Base-by-base conservation (phyloP, 1,140 invertebrate species). In the Papilio dardanus region DNA sequence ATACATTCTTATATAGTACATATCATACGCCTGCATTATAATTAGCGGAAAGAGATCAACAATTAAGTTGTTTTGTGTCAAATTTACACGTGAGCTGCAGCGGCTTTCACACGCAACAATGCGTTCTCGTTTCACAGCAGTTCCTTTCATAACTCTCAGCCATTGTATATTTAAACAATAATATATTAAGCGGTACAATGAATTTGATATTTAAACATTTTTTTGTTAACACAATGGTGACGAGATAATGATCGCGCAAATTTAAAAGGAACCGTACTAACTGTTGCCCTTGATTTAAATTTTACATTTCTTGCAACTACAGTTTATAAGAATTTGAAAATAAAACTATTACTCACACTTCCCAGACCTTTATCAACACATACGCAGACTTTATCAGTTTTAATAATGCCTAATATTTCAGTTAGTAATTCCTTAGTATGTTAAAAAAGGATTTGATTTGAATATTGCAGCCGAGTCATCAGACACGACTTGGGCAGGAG, bases 401-500 rank as follows among this genome's bases (percentile, higher is more conserved):
- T n/a, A n/a, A n/a, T n/a, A n/a, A n/a, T n/a, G n/a, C n/a, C n/a
- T n/a, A n/a, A n/a, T n/a, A n/a, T n/a, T n/a, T n/a, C n/a, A n/a
- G n/a, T n/a, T n/a, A n/a, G 21, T 46, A 19, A 5, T 3, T 50
- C n/a, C 2, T 0, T 16, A 46, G 16, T 46, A 19, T 46, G 42
- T 46, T 1, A 1, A n/a, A 46, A 46, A 4, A 46, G n/a, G 16
- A 40, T 40, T 21, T 68, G 28, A 30, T 65, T 50, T 68, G 5
- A 69, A 21, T 33, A 19, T 80, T 76, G 54, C 81, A 92, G 93
- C 91, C 62, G 92, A 92, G 73, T 93, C 90, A 33, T 87, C 90
- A 33, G 92, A 92, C 77, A 84, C 83, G 58, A 83, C 83, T 24
- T 92, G 91, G 87, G 89, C 92, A 71, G 97, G 96, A 74, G 96